Conservation (phyloP, 2,113 vertebrate genomes). For the Podarcis raffonei region DNA sequence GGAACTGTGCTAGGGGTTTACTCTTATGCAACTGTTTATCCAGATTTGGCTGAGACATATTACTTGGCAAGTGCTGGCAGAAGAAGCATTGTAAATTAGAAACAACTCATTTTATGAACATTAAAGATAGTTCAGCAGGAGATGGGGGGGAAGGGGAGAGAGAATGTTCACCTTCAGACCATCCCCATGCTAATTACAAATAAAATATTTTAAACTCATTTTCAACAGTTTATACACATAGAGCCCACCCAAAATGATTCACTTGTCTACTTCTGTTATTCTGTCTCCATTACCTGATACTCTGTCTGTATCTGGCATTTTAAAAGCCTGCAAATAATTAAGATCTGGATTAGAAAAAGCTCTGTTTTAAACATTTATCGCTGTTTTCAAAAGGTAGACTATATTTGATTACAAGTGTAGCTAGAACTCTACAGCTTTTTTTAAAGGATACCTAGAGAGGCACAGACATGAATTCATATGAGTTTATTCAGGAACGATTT, state of each 20-base stretch:
- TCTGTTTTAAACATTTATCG: slow-evolving; percentile 3
- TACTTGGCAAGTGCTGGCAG: rapidly evolving
- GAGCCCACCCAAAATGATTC: not conserved
- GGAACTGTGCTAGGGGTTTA: not conserved
- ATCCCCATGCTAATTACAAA: not conserved
- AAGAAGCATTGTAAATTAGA: not conserved
- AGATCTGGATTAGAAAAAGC: not conserved
- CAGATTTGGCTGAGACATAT: not conserved
- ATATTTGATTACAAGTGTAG: not conserved
- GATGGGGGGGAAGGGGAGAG: rapidly evolving
- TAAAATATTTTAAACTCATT: not conserved
- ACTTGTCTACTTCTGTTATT: not conserved
- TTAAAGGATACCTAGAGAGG: not conserved
- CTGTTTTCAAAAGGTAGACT: slow-evolving; percentile 4
- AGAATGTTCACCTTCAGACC: not conserved
- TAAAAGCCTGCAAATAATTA: slow-evolving; percentile 13
- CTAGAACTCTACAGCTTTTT: not conserved
- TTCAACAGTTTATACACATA: not conserved
- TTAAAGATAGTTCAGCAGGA: not conserved
- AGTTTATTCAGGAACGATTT: not conserved
- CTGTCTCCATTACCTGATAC: not conserved
- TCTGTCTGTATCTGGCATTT: not conserved
- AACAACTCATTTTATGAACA: not conserved
- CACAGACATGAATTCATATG: not conserved
- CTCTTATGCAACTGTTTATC: slow-evolving; percentile 6